phyloP scores from a whole-genome alignment of 1,140 invertebrate species.

The Portunus trituberculatus region DNA sequence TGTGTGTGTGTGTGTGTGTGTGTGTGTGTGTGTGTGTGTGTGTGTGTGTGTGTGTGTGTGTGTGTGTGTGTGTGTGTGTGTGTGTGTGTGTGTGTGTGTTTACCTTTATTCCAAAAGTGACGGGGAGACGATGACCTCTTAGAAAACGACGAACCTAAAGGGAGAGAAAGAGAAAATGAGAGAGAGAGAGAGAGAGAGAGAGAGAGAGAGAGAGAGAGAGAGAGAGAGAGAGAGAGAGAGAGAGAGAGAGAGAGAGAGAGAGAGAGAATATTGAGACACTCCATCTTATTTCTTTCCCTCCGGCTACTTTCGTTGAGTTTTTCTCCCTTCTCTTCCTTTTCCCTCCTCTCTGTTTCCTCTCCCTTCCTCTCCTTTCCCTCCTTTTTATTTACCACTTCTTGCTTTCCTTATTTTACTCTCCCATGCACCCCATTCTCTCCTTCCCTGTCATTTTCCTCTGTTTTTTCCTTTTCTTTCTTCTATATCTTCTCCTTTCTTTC shows the following conservation, averaged over 20 bases:
- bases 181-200: constrained; percentile 7
- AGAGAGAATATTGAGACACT: not conserved
- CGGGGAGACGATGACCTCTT: not conserved
- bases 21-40: constrained; percentile 11
- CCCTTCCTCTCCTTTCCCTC: not conserved
- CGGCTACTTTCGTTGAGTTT: not conserved
- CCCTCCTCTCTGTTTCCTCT: not conserved
- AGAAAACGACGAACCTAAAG: not conserved
- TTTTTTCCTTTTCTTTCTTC: not conserved
- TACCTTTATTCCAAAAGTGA: not conserved
- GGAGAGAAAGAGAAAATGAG: not conserved
- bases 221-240: constrained; percentile 18
- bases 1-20: constrained; percentile 11
- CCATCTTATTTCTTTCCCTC: not conserved
- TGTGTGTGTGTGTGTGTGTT: constrained; percentile 4
- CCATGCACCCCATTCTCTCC: not conserved
- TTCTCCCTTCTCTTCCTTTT: not conserved
- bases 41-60: constrained; percentile 11
- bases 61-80: constrained; percentile 3
- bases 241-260: not conserved
- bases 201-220: not conserved
- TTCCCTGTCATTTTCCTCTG: no score
- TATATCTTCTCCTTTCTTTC: not conserved
- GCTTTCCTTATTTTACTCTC: not conserved
- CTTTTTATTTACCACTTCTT: not conserved